Conservation (phyloP, 2,888 invertebrate genomes). For the Tinea pellionella region DNA sequence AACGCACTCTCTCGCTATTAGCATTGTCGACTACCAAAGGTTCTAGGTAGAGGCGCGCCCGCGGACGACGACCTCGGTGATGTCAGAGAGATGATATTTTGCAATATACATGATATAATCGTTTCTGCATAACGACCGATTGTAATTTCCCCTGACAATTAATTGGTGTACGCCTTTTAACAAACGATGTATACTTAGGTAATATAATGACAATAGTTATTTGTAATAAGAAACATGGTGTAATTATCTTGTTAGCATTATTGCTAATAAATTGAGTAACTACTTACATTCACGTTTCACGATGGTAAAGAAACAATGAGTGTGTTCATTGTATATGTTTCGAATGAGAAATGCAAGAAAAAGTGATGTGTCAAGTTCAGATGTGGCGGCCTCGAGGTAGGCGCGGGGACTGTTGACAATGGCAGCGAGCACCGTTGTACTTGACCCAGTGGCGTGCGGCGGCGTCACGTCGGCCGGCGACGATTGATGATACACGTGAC, state of each 20-base stretch:
- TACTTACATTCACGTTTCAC: neutral
- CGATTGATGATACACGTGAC: slow-evolving; percentile 47
- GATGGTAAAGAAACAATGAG: slow-evolving; percentile 23
- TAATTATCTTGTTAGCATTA: slow-evolving; percentile 25
- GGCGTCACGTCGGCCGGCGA: slow-evolving; percentile 35
- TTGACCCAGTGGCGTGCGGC: slow-evolving; percentile 47
- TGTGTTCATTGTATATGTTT: neutral
- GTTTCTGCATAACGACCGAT: slow-evolving; percentile 32
- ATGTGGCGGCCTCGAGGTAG: slow-evolving; percentile 33
- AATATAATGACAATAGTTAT: slow-evolving; percentile 55
- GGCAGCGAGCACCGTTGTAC: slow-evolving; percentile 57
- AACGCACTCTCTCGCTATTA: slow-evolving; percentile 62
- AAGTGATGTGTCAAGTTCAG: slow-evolving; percentile 59
- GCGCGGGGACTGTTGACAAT: slow-evolving; percentile 45
- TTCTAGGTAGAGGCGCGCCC: slow-evolving; percentile 32
- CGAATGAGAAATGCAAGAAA: neutral
- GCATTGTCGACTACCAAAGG: slow-evolving; percentile 33
- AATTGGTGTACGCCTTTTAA: slow-evolving; percentile 45
- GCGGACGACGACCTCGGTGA: slow-evolving; percentile 50
- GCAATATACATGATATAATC: slow-evolving; percentile 17
- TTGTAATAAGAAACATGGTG: slow-evolving; percentile 49
- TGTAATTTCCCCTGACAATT: slow-evolving; percentile 30
- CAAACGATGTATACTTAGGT: slow-evolving; percentile 46
- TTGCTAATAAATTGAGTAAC: neutral
- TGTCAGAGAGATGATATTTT: slow-evolving; percentile 26